Evolutionary conservation across 2,113 vertebrate genomes (phyloP), one percentile per base, ranked within the genome.

Genomic region (Leptosomus discolor): DNA sequence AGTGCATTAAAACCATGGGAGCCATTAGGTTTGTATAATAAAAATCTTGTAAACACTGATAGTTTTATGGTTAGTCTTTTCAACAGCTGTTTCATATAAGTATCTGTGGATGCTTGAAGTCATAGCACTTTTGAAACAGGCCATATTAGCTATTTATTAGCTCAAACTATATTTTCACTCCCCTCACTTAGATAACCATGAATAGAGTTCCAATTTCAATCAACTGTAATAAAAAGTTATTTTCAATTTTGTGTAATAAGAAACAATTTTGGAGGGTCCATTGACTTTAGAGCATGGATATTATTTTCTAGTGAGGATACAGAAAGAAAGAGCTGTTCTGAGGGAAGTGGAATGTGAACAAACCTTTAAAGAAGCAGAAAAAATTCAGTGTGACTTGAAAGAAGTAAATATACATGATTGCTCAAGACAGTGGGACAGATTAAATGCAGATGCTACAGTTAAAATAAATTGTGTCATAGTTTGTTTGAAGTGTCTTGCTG

Each of bases 31-130:
- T 91, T 90, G 46, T 71, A n/a, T 53, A 85, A 95, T 90, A 93
- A 94, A 92, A 96, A 68, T 88, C 92, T 93, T 95, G 94, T 95
- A 95, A 97, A 96, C 86, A 89, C 63, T 56, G 88, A 82, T 96
- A 91, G 73, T 71, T 97, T 96, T 94, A 96, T 63, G 61, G 58
- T 32, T 82, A 74, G 43, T 22, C 90, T 96, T 97, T 68, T 84
- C 78, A 83, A 57, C 46, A 90, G 79, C 84, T 94, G 79, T 85
- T 94, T 92, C 82, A n/a, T 91, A 12, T 61, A 70, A 58, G 60
- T 76, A 64, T 48, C 27, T 56, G 29, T 76, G 48, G 70, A 74
- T 82, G 22, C 39, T 92, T 80, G 54, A 87, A 94, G 34, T 56
- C 50, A 22, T n/a, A 80, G 41, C 16, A 21, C 12, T 77, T 71